phyloP scores from a whole-genome alignment of 35 echinoderm and acorn worm genomes.

The Patiria miniata region DNA sequence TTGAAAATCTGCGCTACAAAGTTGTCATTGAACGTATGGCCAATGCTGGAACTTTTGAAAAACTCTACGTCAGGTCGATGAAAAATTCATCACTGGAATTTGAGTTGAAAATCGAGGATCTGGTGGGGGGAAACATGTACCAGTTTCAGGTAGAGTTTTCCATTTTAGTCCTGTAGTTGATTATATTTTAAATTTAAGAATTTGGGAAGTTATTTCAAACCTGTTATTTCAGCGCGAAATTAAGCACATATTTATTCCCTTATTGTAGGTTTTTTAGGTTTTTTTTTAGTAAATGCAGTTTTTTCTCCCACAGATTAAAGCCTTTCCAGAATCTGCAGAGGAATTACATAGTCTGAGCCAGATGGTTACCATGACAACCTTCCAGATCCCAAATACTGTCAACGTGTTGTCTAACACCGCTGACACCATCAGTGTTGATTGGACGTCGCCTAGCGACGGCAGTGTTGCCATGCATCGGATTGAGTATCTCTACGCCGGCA shows the following conservation, averaged over 20 bases:
- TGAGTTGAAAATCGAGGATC: background rate
- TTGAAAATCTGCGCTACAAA: constrained; percentile 31
- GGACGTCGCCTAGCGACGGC: constrained; percentile 70
- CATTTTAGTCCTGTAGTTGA: too few relatives aligned
- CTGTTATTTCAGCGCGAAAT: too few relatives aligned
- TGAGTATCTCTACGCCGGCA: constrained; percentile 25
- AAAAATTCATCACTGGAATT: background rate
- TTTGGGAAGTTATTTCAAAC: too few relatives aligned
- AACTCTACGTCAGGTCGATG: background rate
- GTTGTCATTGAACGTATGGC: background rate
- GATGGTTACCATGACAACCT: constrained; percentile 33
- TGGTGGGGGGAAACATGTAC: constrained; percentile 23
- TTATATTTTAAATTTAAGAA: too few relatives aligned
- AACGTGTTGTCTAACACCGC: background rate
- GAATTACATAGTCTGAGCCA: constrained; percentile 18
- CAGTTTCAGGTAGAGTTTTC: constrained; percentile 42
- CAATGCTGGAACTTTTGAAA: background rate
- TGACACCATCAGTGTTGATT: constrained; percentile 41
- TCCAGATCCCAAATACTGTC: constrained; percentile 39
- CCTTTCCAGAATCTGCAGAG: constrained; percentile 14
- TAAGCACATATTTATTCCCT: too few relatives aligned
- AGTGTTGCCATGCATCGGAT: constrained; percentile 49
- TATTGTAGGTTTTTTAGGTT: too few relatives aligned
- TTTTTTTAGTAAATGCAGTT: background rate
- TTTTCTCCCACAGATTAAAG: constrained; percentile 32